Percentiles rank a stretch among this genome's conserved stretches.
Evolutionary conservation across 2,888 invertebrate genomes (phyloP).

Genomic region (Orthosia gothica): DNA sequence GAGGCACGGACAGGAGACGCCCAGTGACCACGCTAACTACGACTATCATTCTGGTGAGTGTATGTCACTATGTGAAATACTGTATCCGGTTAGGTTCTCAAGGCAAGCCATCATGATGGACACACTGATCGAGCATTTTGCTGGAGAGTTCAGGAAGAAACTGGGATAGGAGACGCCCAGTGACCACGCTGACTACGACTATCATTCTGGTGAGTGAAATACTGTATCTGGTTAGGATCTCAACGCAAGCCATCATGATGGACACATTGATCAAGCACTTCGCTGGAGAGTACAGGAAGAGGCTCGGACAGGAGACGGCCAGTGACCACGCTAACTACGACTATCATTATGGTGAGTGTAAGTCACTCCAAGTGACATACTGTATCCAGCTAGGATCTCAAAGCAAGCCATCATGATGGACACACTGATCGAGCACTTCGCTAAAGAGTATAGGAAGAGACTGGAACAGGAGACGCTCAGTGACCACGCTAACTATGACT

Average conservation of each 20-base stretch:
- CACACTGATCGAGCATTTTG: too few species aligned
- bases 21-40: too few species aligned
- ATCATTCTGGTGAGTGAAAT: too few species aligned
- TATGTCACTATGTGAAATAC: too few species aligned
- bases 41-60: too few species aligned
- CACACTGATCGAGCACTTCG: constrained; percentile 95
- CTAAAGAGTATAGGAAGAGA: constrained; percentile 94
- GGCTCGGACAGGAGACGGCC: constrained; percentile 90
- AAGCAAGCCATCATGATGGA: constrained; percentile 97
- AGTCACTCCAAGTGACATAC: neutral
- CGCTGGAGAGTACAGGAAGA: constrained; percentile 94
- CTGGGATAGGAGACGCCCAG: too few species aligned
- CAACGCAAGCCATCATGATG: constrained; percentile 96
- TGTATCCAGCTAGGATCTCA: constrained; percentile 83
- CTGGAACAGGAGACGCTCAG: constrained; percentile 90
- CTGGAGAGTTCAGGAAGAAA: too few species aligned
- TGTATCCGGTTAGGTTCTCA: too few species aligned
- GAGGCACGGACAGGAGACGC: too few species aligned
- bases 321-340: constrained; percentile 89
- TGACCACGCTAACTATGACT: constrained; percentile 88
- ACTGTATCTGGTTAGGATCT: constrained; percentile 79
- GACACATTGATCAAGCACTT: constrained; percentile 96
- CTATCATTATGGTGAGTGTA: constrained; percentile 84
- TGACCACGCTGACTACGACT: too few species aligned
- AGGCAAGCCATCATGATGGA: too few species aligned